A percentile compares a stretch with the other conserved stretches of the same genome.
Conservation (phyloP, 2,113 vertebrate genomes). For the Pan troglodytes region NHGRI_mPanTro3-v2.1_pri NC_086015.1:5852001-5852500, state of each 20-base stretch:
- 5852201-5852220: neutral
- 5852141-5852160: neutral
- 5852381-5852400: neutral
- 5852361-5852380: no score
- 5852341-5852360: neutral
- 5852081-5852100: neutral
- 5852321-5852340: neutral
- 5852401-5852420: neutral
- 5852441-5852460: neutral
- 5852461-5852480: neutral
- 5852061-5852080: neutral
- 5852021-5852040: neutral
- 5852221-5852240: neutral
- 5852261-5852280: neutral
- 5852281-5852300: neutral
- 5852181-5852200: neutral
- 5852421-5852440: neutral
- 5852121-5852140: neutral
- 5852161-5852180: neutral
- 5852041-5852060: neutral
- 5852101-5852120: neutral
- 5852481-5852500: neutral
- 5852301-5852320: neutral
- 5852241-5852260: neutral
- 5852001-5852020: neutral